Evolutionary conservation across 2,113 vertebrate species (phyloP), one percentile per base, ranked within the genome.

Genomic region (Euleptes europaea): DNA sequence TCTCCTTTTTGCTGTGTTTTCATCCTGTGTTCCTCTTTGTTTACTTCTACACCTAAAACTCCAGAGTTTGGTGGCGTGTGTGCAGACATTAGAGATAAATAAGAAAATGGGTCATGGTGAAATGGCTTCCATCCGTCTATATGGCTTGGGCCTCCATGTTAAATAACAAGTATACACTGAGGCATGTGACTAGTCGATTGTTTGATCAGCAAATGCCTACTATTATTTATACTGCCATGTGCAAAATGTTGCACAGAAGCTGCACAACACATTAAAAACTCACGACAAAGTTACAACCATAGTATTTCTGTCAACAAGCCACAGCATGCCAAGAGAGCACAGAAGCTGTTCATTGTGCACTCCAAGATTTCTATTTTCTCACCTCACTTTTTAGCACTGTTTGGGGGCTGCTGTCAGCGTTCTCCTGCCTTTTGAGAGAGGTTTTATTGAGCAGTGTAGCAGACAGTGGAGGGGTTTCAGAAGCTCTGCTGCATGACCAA

Each of bases 1-100:
- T 70, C 73, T 7, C 84, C 9, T 1, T 82, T 49, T 86, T 89
- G 17, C 14, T 75, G 23, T 85, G 31, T 74, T 88, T 35, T 63
- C 81, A 65, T 8, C 40, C 40, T 71, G 13, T 26, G 14, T 31
- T 54, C 31, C 28, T 38, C 47, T 38, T 54, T 71, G 4, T 44
- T 33, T 28, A 38, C 65, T 76, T 49, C 12, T 26, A 11, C 31
- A 8, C 60, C 8, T 84, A 5, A 67, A 54, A 13, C 19, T 6
- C 38, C 17, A 33, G 6, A 38, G 38, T 76, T 47, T 40, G 28
- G 78, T 44, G 26, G 15, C 33, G 26, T 8, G 1, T 66, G 31
- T 33, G 9, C n/a, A 66, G 8, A 40, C 14, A 74, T n/a, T 44
- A 47, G 33, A 60, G 15, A 21, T 54, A 6, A 35, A 35, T 33